Evolutionary conservation across 2,113 vertebrate species (phyloP).

Genomic region (Isurus oxyrinchus): DNA sequence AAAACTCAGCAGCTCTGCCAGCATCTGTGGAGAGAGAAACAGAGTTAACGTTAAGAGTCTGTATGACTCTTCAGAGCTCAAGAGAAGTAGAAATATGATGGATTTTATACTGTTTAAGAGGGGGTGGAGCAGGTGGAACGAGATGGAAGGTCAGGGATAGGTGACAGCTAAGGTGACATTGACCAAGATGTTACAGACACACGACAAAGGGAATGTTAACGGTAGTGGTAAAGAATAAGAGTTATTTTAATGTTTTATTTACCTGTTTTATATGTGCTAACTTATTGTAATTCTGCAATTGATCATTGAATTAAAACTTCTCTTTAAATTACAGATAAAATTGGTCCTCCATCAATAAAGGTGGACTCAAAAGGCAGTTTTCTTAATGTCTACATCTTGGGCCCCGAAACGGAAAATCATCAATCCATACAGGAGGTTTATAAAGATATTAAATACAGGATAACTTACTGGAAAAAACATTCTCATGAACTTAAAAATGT

Average conservation of each 20-base stretch:
- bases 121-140: no score
- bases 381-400: neutral
- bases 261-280: neutral
- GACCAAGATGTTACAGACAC: no score
- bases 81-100: no score
- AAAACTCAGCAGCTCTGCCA: no score
- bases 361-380: neutral
- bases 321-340: conserved; percentile 21
- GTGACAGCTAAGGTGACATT: no score
- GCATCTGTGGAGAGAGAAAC: no score
- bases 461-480: neutral
- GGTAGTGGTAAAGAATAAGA: no score
- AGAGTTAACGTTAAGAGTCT: no score
- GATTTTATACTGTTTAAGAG: no score
- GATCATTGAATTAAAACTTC: neutral
- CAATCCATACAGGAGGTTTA: neutral
- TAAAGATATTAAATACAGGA: neutral
- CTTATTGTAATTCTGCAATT: neutral
- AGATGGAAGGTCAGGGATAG: no score
- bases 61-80: no score
- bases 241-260: neutral
- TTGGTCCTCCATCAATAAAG: neutral
- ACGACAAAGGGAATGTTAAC: no score
- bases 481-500: neutral
- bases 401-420: neutral